Percentiles rank a stretch among this genome's conserved stretches.
phyloP scores from a whole-genome alignment of 2,797 vertebrate genomes.

The Potorous gilbertii region DNA sequence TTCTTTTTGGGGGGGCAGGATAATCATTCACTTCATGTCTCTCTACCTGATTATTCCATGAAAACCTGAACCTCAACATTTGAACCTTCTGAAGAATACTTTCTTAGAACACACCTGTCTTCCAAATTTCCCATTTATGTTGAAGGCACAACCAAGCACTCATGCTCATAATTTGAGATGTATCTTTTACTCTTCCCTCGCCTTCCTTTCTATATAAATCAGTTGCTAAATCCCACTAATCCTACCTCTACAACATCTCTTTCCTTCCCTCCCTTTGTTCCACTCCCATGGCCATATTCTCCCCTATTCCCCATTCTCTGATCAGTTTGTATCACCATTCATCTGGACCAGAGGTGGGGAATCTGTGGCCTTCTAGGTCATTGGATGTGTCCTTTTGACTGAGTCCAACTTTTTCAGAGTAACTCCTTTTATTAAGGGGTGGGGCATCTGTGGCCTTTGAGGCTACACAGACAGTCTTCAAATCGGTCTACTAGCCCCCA shows the following conservation, averaged over 20 bases:
- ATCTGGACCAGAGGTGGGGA: not conserved
- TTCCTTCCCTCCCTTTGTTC: not conserved
- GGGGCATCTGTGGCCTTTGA: too few relatives aligned
- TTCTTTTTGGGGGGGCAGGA: not conserved
- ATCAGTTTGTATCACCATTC: not conserved
- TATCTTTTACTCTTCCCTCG: not conserved
- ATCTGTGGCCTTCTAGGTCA: too few relatives aligned
- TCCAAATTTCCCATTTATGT: not conserved
- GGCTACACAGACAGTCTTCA: not conserved
- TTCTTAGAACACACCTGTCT: not conserved
- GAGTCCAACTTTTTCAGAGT: too few relatives aligned
- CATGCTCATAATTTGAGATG: not conserved
- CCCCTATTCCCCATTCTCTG: not conserved
- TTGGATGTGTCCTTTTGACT: too few relatives aligned
- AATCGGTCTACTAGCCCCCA: not conserved
- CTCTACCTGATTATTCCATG: not conserved
- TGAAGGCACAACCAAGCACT: not conserved
- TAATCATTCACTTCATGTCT: not conserved
- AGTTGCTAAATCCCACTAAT: not conserved
- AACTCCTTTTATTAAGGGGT: too few relatives aligned
- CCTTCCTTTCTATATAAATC: not conserved
- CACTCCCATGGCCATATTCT: not conserved
- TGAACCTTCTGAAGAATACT: not conserved
- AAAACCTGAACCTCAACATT: not conserved
- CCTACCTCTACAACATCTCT: not conserved